Conservation (phyloP, 1,140 invertebrate species). For the Yoshiicerus persimilis region DNA sequence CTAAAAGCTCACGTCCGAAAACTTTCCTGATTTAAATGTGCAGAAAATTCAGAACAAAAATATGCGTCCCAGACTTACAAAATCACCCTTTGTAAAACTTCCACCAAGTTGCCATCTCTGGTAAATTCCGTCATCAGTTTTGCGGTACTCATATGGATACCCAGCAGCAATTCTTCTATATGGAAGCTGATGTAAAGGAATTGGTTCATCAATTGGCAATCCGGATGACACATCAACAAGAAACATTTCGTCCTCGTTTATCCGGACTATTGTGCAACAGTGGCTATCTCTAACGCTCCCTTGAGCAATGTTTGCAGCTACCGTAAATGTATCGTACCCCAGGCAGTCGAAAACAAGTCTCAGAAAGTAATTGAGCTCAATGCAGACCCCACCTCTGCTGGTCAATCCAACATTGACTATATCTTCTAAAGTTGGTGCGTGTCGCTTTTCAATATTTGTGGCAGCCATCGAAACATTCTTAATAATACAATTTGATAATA, state of each 20-base stretch:
- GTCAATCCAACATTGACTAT: neutral
- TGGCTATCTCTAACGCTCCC: neutral
- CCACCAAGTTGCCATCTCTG: neutral
- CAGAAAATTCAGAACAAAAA: neutral
- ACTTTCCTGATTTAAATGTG: too few species aligned
- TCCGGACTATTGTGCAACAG: neutral
- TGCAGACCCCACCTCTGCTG: constrained; percentile 1
- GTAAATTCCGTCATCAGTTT: neutral
- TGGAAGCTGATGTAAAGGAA: constrained; percentile 14
- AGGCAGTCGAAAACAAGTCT: neutral
- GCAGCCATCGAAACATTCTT: neutral
- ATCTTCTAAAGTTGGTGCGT: neutral
- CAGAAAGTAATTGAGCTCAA: constrained; percentile 9
- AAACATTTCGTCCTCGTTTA: neutral
- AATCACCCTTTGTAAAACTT: constrained; percentile 20
- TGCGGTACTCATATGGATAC: constrained; percentile 15
- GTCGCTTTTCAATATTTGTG: neutral
- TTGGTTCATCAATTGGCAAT: neutral
- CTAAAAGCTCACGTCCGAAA: too few species aligned
- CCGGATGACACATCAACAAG: neutral
- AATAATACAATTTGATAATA: neutral
- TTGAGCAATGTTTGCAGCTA: neutral
- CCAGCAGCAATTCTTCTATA: neutral
- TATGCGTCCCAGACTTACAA: neutral
- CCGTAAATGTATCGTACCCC: neutral